Base-by-base conservation (phyloP, 35 echinoderm and acorn worm genomes). In the Eucidaris tribuloides region DNA sequence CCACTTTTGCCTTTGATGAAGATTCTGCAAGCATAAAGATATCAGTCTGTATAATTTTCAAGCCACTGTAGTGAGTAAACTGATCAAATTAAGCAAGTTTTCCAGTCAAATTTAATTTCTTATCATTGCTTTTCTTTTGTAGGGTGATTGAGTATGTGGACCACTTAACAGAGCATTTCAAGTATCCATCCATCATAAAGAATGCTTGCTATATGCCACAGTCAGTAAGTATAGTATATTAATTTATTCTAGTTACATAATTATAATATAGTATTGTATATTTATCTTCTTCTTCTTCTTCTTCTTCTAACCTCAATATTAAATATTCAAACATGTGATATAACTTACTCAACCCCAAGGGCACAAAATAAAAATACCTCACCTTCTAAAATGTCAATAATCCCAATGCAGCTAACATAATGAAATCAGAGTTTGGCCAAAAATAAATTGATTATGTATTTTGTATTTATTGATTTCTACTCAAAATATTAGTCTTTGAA, bases 141-240 rank as follows among this genome's bases (percentile, higher is more conserved):
- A 99, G 90, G 66, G 87, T 99, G 5, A 89, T 92, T 63, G 96
- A 99, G 56, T 99, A 63, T 81, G 96, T 99, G n/a, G 96, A 99
- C 31, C 96, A 99, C 84, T 76, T 99, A 0, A 54, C 79, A 48
- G 96, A 99, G 31, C 87, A 99, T 63, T 93, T 93, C 54, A 83
- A 83, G n/a, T 93, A 86, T 76, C 96, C 90, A 37, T 83, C 92
- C 4, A 83, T 79, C 62, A 99, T 99, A 78, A 93, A 93, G 85
- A 71, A 88, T 36, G 57, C 86, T 14, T 77, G 76, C 49, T 99
- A 99, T 35, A 46, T 93, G 9, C 96, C 91, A 71, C 96, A 91
- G 37, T 71, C 83, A 77, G 94, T 97, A 77, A 90, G 82, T 4
- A 7, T 25, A 18, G 34, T 74, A 19, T n/a, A n/a, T n/a, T n/a